Conservation (phyloP, 2,797 vertebrate species). For the Argya squamiceps region DNA sequence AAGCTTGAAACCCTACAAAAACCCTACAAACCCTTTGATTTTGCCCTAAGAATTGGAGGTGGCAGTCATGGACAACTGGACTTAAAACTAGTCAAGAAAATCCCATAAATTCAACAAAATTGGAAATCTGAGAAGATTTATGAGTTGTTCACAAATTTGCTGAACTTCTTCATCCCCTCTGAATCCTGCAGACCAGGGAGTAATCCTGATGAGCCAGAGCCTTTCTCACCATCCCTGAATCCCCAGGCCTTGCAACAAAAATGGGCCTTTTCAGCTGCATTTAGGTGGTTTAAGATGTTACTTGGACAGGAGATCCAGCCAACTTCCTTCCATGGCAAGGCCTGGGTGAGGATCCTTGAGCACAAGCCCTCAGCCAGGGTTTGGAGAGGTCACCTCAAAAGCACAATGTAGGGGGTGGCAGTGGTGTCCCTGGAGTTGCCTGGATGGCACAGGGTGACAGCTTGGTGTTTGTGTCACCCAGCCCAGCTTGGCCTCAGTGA, state of each 20-base stretch:
- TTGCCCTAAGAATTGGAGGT: not conserved
- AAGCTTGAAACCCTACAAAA: not conserved
- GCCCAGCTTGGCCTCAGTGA: not conserved
- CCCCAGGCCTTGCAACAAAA: not conserved
- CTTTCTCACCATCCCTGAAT: not conserved
- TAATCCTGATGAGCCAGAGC: not conserved
- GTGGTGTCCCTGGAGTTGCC: not conserved
- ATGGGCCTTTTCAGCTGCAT: not conserved
- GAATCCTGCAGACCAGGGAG: not conserved
- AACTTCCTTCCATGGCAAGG: not conserved
- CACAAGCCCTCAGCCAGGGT: not conserved
- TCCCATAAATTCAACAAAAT: not conserved
- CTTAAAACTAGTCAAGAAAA: not conserved
- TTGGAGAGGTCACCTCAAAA: not conserved
- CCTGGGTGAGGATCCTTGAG: not conserved
- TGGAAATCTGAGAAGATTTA: not conserved
- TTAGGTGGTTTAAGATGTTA: not conserved
- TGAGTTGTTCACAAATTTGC: not conserved
- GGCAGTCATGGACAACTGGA: not conserved
- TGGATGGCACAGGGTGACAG: not conserved
- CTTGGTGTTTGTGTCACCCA: not conserved
- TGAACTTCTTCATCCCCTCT: not conserved
- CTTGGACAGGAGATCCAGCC: not conserved
- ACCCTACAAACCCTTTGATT: not conserved
- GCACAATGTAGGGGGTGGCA: not conserved